These are phyloP conservation scores for Dromius quadrimaculatus DNA, from an alignment of 2,888 invertebrate species.

Conservation along the genomic window DNA sequence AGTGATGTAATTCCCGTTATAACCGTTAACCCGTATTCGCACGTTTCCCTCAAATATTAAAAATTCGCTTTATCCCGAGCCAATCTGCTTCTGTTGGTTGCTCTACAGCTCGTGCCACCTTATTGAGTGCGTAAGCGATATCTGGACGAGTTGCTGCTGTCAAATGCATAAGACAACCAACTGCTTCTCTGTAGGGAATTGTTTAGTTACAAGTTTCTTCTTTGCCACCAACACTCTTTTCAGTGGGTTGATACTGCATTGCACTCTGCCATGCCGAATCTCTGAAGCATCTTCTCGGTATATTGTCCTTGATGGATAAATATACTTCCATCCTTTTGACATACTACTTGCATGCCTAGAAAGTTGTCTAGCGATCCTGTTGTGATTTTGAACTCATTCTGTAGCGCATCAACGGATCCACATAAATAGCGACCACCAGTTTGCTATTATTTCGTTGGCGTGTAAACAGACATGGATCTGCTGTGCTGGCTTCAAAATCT, in stretches of 20 bases:
- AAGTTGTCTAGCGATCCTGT: constrained; percentile 14
- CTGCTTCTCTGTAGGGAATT: constrained; percentile 48
- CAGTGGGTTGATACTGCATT: constrained; percentile 40
- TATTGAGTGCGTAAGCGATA: constrained; percentile 36
- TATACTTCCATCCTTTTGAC: constrained; percentile 38
- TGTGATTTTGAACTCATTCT: constrained; percentile 52
- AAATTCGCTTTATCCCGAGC: constrained; percentile 48
- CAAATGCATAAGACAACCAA: constrained; percentile 50
- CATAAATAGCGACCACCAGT: constrained; percentile 59
- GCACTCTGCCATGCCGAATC: constrained; percentile 45
- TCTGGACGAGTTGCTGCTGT: constrained; percentile 46
- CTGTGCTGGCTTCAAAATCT: constrained; percentile 56
- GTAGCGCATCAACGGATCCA: constrained; percentile 56
- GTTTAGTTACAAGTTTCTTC: neutral
- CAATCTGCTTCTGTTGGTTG: constrained; percentile 46
- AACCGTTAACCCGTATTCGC: neutral
- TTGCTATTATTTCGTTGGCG: constrained; percentile 49
- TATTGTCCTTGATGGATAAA: constrained; percentile 43
- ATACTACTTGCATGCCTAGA: constrained; percentile 42
- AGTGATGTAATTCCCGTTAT: neutral
- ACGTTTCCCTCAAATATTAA: constrained; percentile 46
- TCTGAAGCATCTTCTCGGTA: constrained; percentile 31
- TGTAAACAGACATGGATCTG: constrained; percentile 60
- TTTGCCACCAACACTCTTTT: neutral
- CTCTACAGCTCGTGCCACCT: constrained; percentile 21